These are phyloP conservation scores for Egretta garzetta DNA, from an alignment of 2,113 vertebrate genomes.

Conservation along the genomic window DNA sequence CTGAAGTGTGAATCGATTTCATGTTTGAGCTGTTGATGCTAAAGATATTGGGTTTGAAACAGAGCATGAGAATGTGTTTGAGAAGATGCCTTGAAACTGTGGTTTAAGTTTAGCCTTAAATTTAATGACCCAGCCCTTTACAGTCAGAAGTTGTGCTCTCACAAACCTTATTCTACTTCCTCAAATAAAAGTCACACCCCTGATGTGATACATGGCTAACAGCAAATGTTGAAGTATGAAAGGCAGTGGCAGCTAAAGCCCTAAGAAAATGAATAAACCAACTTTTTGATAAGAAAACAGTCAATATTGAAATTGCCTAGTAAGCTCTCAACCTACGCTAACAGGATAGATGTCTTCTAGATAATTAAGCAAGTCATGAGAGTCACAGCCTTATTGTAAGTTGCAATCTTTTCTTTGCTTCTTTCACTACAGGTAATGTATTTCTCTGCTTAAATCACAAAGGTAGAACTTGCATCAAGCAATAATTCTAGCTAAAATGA, in stretches of 20 bases:
- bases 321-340: neutral
- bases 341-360: neutral
- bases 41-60: neutral
- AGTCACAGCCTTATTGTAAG: neutral
- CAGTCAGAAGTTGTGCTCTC: neutral
- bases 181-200: neutral
- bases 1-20: neutral
- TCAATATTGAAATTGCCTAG: neutral
- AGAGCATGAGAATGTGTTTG: fast-evolving
- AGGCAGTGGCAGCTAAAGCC: neutral
- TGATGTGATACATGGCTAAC: neutral
- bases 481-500: neutral
- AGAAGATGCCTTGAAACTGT: neutral
- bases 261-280: neutral
- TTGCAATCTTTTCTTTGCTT: neutral
- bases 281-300: neutral
- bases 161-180: neutral
- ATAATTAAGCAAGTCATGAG: neutral
- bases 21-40: neutral
- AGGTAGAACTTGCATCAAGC: neutral
- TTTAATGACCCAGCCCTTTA: neutral
- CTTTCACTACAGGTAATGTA: neutral
- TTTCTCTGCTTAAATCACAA: neutral
- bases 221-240: neutral
- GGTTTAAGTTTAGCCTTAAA: neutral